phyloP scores from a whole-genome alignment of 2,113 vertebrate species.

The Pipra filicauda region DNA sequence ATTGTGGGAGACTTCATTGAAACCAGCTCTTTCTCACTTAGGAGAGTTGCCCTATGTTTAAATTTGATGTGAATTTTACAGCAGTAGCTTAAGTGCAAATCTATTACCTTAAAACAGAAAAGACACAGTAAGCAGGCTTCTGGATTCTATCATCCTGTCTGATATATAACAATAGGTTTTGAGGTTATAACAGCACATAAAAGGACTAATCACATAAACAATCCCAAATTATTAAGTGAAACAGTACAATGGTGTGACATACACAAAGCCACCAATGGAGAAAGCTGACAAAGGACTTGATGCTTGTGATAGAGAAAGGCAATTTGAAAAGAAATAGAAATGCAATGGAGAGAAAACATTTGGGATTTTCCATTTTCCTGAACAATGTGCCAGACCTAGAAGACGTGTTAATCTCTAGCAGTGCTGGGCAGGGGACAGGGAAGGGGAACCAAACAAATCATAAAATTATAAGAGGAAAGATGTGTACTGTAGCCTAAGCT shows the following conservation, averaged over 20 bases:
- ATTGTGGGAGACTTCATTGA: not conserved
- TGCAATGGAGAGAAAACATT: not conserved
- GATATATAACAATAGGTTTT: not conserved
- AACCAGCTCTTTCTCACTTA: not conserved
- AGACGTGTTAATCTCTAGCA: not conserved
- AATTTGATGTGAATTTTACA: not conserved
- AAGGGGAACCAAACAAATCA: not conserved
- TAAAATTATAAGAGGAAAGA: not conserved
- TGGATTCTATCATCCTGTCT: not conserved
- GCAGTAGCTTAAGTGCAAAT: not conserved
- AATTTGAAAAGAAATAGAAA: not conserved
- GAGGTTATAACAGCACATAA: not conserved
- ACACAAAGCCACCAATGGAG: not conserved
- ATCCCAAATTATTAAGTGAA: not conserved
- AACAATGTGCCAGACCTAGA: not conserved
- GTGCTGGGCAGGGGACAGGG: not conserved
- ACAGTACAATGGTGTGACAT: not conserved
- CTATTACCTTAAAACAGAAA: not conserved
- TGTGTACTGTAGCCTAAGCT: not conserved
- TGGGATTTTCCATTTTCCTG: not conserved
- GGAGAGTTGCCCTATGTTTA: not conserved
- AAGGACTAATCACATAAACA: not conserved
- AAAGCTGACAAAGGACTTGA: not conserved
- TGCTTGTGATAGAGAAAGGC: not conserved
- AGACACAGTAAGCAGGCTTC: not conserved